Evolutionary conservation across 2,888 invertebrate genomes (phyloP).

Genomic region (Chamaedrilus cognettii): DNA sequence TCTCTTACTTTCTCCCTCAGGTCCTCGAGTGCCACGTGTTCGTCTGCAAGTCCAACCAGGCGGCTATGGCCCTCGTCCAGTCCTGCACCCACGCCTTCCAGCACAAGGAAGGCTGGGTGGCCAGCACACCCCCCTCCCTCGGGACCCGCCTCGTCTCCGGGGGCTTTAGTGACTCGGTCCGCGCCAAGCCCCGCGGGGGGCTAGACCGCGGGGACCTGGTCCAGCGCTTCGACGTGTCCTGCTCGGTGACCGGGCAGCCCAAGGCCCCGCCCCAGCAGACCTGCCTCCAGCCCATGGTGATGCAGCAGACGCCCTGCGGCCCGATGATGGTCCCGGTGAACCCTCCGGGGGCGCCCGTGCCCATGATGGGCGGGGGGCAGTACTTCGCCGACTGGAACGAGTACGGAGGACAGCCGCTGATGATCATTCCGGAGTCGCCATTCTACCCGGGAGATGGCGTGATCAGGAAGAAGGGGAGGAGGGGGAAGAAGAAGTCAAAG

Average conservation of each 20-base stretch:
- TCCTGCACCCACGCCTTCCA: conserved; percentile 99
- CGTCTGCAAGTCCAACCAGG: conserved; percentile 74
- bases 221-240: conserved; percentile 1
- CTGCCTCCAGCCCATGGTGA: neutral
- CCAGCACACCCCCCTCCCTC: conserved; percentile 16
- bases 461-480: conserved; percentile 29
- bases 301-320: neutral
- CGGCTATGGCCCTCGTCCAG: conserved; percentile 95
- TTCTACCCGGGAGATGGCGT: conserved; percentile 18
- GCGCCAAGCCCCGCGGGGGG: neutral
- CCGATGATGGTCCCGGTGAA: conserved; percentile 22
- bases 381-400: conserved; percentile 38
- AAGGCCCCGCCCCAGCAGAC: conserved; percentile 4
- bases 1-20: too few species aligned
- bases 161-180: neutral
- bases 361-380: conserved; percentile 21
- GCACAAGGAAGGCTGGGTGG: conserved; percentile 63
- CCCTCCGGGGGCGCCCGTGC: conserved; percentile 20
- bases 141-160: neutral
- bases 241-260: conserved; percentile 26
- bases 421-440: conserved; percentile 25
- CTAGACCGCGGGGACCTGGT: neutral
- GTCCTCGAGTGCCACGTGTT: conserved; percentile 59
- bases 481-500: conserved; percentile 28
- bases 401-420: conserved; percentile 26